Conservation (phyloP, 2,113 vertebrate species). For the Rhegmatorhina hoffmannsi region DNA sequence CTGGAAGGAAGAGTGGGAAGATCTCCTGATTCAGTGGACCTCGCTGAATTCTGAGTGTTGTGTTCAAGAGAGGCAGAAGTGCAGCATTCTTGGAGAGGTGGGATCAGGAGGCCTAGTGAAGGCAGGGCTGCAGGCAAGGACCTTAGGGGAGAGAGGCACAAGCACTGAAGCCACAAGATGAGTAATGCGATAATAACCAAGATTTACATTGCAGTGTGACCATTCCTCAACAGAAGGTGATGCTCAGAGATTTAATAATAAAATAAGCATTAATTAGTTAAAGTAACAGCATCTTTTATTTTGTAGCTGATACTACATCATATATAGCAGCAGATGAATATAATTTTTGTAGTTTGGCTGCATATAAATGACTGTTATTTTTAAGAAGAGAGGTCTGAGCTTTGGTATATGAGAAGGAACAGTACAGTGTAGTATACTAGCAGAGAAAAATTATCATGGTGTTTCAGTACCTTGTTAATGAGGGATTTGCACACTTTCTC, state of each 20-base stretch:
- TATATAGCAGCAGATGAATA: background rate
- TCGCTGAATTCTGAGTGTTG: background rate
- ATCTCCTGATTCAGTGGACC: background rate
- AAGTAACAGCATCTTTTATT: background rate
- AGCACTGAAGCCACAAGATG: background rate
- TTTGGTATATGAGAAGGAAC: slow-evolving; percentile 12
- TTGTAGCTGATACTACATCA: background rate
- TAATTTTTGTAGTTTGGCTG: background rate
- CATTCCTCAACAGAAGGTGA: background rate
- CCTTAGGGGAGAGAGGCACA: background rate
- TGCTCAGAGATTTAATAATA: background rate
- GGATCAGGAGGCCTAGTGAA: background rate
- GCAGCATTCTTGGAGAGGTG: background rate
- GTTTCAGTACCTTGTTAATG: slow-evolving; percentile 1
- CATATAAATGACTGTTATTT: background rate
- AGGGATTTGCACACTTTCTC: slow-evolving; percentile 3
- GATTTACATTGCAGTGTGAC: background rate
- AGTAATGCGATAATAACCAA: background rate
- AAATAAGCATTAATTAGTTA: background rate
- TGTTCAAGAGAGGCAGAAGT: background rate
- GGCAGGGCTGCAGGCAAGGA: background rate
- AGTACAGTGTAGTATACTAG: background rate
- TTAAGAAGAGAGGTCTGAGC: background rate
- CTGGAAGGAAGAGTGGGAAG: background rate
- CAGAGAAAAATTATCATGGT: background rate